phyloP scores from a whole-genome alignment of 1,140 invertebrate genomes.

The Platyura marginata region DNA sequence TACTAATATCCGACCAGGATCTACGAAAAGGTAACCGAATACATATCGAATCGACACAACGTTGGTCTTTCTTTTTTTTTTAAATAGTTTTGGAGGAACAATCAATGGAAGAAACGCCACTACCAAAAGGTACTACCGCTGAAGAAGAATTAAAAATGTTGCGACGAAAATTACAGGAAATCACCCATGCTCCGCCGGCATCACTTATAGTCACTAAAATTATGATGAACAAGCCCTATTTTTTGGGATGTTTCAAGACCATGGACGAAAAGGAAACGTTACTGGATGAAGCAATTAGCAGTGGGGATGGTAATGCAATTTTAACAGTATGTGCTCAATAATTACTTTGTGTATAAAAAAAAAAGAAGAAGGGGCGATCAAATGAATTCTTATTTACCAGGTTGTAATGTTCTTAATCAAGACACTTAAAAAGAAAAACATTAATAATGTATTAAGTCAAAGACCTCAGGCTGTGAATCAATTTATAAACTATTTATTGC shows the following conservation, averaged over 20 bases:
- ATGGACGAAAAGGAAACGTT: conserved; percentile 33
- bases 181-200: conserved; percentile 15
- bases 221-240: conserved; percentile 27
- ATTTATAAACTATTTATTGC: conserved; percentile 33
- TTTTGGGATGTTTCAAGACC: conserved; percentile 31
- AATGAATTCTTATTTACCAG: conserved; percentile 18
- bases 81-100: conserved; percentile 4
- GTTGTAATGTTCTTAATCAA: conserved; percentile 33
- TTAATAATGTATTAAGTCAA: conserved; percentile 28
- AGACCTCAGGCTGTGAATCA: conserved; percentile 30
- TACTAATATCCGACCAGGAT: conserved; percentile 2
- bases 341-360: conserved; percentile 10
- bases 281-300: conserved; percentile 30
- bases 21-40: background rate
- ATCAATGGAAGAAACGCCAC: background rate
- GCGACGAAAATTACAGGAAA: conserved; percentile 17
- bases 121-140: conserved; percentile 2
- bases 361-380: background rate
- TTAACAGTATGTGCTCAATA: too few relatives aligned
- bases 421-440: conserved; percentile 31
- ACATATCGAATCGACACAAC: background rate
- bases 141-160: conserved; percentile 4
- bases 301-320: conserved; percentile 36
- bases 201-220: conserved; percentile 27
- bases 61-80: background rate